A percentile compares a stretch with the other conserved stretches of the same genome.
Evolutionary conservation across 2,888 invertebrate species (phyloP).

Genomic region (Buathra laborator): DNA sequence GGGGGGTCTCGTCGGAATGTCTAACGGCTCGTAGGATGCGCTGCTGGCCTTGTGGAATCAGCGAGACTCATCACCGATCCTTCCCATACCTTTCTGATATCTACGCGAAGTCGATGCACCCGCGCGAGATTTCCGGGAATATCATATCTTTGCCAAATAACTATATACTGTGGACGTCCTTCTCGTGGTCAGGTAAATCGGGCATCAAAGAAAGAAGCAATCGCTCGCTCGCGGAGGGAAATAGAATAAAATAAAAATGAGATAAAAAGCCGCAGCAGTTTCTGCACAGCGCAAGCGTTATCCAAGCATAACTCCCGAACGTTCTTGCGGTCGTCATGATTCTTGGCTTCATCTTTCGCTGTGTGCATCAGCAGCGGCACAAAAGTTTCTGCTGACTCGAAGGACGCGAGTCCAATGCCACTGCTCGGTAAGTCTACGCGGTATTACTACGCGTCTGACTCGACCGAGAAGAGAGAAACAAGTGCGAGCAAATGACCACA

Average conservation of each 20-base stretch:
- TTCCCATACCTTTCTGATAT: conserved; percentile 4
- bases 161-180: background rate
- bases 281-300: conserved; percentile 53
- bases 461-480: conserved; percentile 35
- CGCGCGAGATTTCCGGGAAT: conserved; percentile 21
- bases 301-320: conserved; percentile 68
- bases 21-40: conserved; percentile 34
- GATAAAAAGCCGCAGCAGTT: conserved; percentile 50
- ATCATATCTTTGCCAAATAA: background rate
- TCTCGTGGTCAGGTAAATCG: conserved; percentile 36
- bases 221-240: conserved; percentile 25
- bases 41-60: conserved; percentile 49
- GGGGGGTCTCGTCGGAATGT: conserved; percentile 68
- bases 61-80: conserved; percentile 41
- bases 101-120: background rate
- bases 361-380: conserved; percentile 19
- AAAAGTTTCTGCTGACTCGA: conserved; percentile 58
- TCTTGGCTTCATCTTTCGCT: conserved; percentile 33
- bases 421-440: conserved; percentile 60
- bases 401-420: conserved; percentile 42
- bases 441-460: conserved; percentile 60
- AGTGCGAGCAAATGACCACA: conserved; percentile 62
- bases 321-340: conserved; percentile 69
- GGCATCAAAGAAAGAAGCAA: conserved; percentile 32
- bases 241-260: conserved; percentile 40